Evolutionary conservation across 2,113 vertebrate species (phyloP).

Genomic region (Chascanopsetta lugubris): DNA sequence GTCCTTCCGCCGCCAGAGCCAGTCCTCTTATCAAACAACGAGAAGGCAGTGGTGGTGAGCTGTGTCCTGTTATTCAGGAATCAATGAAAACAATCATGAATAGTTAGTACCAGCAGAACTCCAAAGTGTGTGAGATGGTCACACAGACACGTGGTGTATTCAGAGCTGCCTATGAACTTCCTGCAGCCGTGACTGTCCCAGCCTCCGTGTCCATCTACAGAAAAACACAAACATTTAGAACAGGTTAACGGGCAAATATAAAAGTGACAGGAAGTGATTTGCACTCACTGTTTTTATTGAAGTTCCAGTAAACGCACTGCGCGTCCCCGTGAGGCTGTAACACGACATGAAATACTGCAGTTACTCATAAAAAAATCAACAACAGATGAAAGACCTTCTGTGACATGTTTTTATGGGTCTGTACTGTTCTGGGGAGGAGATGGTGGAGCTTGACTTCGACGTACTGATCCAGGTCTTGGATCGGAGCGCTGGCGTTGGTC

Average conservation of each 20-base stretch:
- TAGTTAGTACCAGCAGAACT: conserved; percentile 85
- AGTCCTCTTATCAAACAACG: not conserved
- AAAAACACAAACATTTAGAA: conserved; percentile 10
- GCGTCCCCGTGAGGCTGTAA: conserved; percentile 77
- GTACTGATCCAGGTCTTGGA: conserved; percentile 83
- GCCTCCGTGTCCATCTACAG: conserved; percentile 85
- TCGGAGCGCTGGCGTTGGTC: conserved; percentile 74
- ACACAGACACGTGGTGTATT: conserved; percentile 90
- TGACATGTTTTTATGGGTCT: not conserved
- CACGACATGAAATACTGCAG: conserved; percentile 17
- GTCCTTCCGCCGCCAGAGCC: not conserved
- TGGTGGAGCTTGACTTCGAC: conserved; percentile 84
- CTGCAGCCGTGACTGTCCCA: conserved; percentile 87
- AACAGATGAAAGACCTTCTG: not conserved
- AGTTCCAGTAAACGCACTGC: conserved; percentile 90
- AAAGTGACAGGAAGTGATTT: not conserved
- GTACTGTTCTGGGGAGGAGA: conserved; percentile 77
- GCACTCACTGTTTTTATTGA: conserved; percentile 81
- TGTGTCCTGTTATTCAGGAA: not conserved
- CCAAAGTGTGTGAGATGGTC: conserved; percentile 95
- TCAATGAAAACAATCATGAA: not conserved
- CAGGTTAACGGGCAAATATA: not conserved
- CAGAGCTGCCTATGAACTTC: conserved; percentile 75
- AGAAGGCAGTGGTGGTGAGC: too few relatives aligned
- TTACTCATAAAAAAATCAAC: not conserved